These are phyloP conservation scores for Gopherus flavomarginatus DNA, from an alignment of 2,113 vertebrate genomes.

Conservation along the genomic window DNA sequence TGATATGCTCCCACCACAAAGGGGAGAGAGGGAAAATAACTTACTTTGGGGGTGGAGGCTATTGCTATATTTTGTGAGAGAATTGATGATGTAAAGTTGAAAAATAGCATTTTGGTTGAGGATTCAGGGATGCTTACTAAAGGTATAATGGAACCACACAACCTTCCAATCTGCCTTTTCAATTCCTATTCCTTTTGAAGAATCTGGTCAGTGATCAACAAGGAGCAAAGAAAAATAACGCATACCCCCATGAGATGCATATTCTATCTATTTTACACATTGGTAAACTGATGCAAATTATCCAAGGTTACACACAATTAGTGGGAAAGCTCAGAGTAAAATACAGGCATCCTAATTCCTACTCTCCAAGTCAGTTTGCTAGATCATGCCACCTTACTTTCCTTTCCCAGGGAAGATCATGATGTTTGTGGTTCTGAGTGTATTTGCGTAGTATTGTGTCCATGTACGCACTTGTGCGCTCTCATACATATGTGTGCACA, in stretches of 20 bases:
- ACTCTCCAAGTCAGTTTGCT: not conserved
- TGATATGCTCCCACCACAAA: not conserved
- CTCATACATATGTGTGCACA: no score
- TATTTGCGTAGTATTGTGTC: not conserved
- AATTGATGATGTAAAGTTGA: not conserved
- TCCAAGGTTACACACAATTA: not conserved
- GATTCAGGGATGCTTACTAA: not conserved
- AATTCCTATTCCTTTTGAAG: not conserved
- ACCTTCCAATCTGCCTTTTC: not conserved
- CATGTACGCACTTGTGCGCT: not conserved
- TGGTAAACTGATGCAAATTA: not conserved
- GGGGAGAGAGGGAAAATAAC: accelerated
- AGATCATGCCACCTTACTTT: not conserved
- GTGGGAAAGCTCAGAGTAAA: not conserved
- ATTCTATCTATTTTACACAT: not conserved
- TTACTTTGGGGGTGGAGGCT: not conserved
- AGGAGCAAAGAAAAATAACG: not conserved
- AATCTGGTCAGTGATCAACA: not conserved
- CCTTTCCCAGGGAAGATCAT: not conserved
- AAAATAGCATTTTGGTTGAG: not conserved
- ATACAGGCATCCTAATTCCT: not conserved
- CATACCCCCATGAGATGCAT: not conserved
- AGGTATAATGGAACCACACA: not conserved
- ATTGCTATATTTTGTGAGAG: not conserved
- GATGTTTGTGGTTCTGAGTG: not conserved